Conservation (phyloP, 2,888 invertebrate genomes). For the Mechanitis mazaeus region DNA sequence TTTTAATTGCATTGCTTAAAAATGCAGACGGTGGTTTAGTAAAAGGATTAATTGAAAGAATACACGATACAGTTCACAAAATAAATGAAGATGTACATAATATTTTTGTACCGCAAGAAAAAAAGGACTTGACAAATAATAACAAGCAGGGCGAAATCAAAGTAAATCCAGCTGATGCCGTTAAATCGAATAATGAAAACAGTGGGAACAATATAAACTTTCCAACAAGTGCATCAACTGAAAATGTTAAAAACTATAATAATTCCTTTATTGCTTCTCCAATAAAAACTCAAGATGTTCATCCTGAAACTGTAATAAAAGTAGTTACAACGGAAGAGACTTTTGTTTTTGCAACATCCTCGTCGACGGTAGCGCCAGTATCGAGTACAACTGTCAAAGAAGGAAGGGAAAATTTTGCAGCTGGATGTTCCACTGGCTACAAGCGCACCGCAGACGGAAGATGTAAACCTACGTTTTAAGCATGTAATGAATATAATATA, state of each 20-base stretch:
- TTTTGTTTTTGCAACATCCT: slow-evolving; percentile 23
- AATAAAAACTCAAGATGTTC: not conserved
- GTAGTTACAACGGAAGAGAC: slow-evolving; percentile 20
- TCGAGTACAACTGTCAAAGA: slow-evolving; percentile 37
- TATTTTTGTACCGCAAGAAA: slow-evolving; percentile 32
- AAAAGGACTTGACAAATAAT: slow-evolving; percentile 8
- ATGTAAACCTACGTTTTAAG: slow-evolving; percentile 45
- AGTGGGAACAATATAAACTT: not conserved
- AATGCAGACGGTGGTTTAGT: slow-evolving; percentile 37
- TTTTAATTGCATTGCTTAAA: slow-evolving; percentile 14
- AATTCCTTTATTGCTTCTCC: not conserved
- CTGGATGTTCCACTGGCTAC: slow-evolving; percentile 49
- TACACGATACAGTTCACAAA: slow-evolving; percentile 37
- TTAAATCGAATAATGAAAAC: not conserved
- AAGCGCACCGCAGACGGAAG: slow-evolving; percentile 54
- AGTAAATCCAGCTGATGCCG: slow-evolving; percentile 6
- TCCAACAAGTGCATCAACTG: not conserved
- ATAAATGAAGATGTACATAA: slow-evolving; percentile 37
- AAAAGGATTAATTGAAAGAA: slow-evolving; percentile 37
- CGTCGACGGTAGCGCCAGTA: slow-evolving; percentile 12
- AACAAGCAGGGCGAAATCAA: not conserved
- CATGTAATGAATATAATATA: not conserved
- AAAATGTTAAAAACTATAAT: not conserved
- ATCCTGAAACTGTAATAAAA: slow-evolving; percentile 6
- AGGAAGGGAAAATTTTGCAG: slow-evolving; percentile 52